Evolutionary conservation across 2,888 invertebrate genomes (phyloP).

Genomic region (Dicyrtomina minuta): DNA sequence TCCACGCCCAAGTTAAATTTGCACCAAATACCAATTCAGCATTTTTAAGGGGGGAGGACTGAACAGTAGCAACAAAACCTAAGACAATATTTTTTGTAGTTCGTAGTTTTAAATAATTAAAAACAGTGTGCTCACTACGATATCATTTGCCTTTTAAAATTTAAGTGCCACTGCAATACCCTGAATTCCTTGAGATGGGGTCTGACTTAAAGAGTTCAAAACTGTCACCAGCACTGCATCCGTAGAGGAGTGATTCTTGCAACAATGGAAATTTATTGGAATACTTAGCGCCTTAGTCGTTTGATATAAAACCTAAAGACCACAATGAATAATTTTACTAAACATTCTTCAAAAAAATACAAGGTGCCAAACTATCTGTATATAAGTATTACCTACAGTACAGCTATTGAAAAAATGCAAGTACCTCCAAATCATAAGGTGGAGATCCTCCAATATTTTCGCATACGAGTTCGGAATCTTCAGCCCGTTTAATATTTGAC

Average conservation of each 20-base stretch:
- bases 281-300: conserved; percentile 22
- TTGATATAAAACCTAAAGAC: conserved; percentile 24
- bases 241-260: conserved; percentile 13
- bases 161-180: conserved; percentile 21
- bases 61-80: conserved; percentile 49
- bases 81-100: background rate
- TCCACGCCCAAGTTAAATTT: conserved; percentile 41
- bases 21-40: conserved; percentile 44
- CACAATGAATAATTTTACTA: conserved; percentile 2
- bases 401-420: too few species aligned
- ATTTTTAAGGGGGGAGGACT: conserved; percentile 47
- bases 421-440: background rate
- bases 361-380: too few species aligned
- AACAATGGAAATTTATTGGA: conserved; percentile 28
- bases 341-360: background rate
- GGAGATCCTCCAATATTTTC: background rate
- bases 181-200: conserved; percentile 29
- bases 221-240: conserved; percentile 21
- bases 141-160: too few species aligned
- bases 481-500: background rate
- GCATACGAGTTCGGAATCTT: background rate
- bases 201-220: conserved; percentile 17
- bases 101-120: too few species aligned
- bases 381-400: too few species aligned
- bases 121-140: too few species aligned